Evolutionary conservation across 2,113 vertebrate genomes (phyloP).

Genomic region (Sylvilagus bachmani): DNA sequence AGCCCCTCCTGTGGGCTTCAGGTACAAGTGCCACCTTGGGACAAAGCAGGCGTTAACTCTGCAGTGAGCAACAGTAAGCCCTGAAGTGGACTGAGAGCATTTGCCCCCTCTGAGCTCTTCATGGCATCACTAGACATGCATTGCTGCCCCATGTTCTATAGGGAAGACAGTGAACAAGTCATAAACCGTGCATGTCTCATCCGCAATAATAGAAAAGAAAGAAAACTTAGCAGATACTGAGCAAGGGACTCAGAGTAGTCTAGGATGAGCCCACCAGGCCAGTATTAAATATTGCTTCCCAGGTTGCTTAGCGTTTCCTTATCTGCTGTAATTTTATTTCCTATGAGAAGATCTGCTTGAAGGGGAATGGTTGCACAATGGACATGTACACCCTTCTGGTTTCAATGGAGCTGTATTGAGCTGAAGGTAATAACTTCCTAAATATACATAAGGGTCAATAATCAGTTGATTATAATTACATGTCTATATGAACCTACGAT

Average conservation of each 20-base stretch:
- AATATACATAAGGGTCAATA: not conserved
- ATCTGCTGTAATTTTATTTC: not conserved
- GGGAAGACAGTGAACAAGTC: not conserved
- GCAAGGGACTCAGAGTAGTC: not conserved
- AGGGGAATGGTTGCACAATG: rapidly evolving
- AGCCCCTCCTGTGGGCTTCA: no score
- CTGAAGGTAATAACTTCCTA: not conserved
- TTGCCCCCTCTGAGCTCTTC: rapidly evolving
- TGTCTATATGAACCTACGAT: rapidly evolving
- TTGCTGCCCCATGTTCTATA: rapidly evolving
- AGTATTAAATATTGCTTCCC: not conserved
- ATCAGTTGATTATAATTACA: not conserved
- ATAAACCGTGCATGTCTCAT: rapidly evolving
- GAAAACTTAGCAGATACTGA: no score
- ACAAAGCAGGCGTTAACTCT: not conserved
- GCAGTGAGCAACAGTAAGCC: rapidly evolving
- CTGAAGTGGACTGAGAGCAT: no score
- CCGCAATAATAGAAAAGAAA: not conserved
- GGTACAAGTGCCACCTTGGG: rapidly evolving
- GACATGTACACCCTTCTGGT: not conserved
- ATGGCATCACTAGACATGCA: rapidly evolving
- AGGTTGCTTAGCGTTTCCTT: rapidly evolving
- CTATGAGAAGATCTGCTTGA: not conserved
- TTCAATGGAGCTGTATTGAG: no score
- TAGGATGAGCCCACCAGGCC: rapidly evolving